Evolutionary conservation across 2,797 vertebrate species (phyloP).

Genomic region (Anniella stebbinsi): DNA sequence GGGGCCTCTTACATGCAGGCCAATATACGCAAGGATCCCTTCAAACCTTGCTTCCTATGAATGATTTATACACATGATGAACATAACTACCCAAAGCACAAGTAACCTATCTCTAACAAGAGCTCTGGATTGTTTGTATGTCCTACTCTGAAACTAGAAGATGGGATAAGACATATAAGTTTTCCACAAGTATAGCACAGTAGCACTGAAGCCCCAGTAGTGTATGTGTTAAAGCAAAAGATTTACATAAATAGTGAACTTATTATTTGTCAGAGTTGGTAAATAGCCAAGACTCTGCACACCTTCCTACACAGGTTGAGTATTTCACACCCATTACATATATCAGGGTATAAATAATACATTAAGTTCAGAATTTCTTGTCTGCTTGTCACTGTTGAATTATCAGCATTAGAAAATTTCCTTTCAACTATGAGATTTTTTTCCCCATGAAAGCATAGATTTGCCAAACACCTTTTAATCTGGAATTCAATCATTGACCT

Average conservation of each 20-base stretch:
- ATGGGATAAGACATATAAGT: neutral
- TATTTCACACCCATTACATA: neutral
- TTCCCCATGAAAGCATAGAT: neutral
- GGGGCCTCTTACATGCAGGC: neutral
- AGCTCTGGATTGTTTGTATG: neutral
- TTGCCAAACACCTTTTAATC: neutral
- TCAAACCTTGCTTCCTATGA: neutral
- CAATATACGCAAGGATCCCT: neutral
- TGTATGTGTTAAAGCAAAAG: neutral
- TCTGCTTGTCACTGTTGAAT: slow-evolving; percentile 22
- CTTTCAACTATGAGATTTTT: neutral
- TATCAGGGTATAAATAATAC: slow-evolving; percentile 46
- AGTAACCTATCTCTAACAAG: neutral
- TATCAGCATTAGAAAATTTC: neutral
- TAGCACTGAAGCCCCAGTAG: neutral
- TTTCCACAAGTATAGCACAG: neutral
- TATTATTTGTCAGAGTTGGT: neutral
- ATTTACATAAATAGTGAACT: neutral
- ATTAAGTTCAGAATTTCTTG: neutral
- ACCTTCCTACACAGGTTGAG: neutral
- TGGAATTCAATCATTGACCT: neutral
- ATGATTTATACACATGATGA: neutral
- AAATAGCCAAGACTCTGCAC: neutral
- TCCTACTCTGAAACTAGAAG: neutral
- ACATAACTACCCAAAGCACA: neutral